Conservation (phyloP, 2,888 invertebrate genomes). For the Zaprionus bogoriensis region DNA sequence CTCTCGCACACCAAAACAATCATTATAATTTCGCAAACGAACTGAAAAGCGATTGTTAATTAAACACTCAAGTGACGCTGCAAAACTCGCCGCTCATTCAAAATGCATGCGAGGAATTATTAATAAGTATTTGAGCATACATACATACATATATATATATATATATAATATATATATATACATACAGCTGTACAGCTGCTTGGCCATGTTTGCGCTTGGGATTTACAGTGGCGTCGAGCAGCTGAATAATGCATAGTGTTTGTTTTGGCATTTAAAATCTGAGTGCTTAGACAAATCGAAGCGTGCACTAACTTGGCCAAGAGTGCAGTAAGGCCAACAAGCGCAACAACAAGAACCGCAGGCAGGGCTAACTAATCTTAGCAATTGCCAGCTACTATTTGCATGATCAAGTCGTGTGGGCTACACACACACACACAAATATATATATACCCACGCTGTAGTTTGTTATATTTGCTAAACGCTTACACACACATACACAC, state of each 20-base stretch:
- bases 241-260: constrained; percentile 40
- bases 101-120: constrained; percentile 28
- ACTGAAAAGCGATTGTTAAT: constrained; percentile 41
- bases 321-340: not conserved
- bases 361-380: constrained; percentile 57
- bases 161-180: not conserved
- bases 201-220: constrained; percentile 13
- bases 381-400: constrained; percentile 60
- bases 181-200: no score
- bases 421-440: constrained; percentile 6
- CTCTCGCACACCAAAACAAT: constrained; percentile 18
- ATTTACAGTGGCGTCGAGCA: constrained; percentile 20
- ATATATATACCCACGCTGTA: constrained; percentile 13
- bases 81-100: constrained; percentile 29
- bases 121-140: constrained; percentile 10
- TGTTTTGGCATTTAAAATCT: not conserved
- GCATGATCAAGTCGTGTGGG: constrained; percentile 28
- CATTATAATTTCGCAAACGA: constrained; percentile 13
- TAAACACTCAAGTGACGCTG: constrained; percentile 28
- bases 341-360: constrained; percentile 17
- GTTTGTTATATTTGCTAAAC: constrained; percentile 75
- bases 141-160: not conserved
- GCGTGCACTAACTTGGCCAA: not conserved
- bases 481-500: constrained; percentile 43
- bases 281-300: constrained; percentile 2